Evolutionary conservation across 23 tunicate species (phyloP).

Genomic region (Botrylloides violaceus): DNA sequence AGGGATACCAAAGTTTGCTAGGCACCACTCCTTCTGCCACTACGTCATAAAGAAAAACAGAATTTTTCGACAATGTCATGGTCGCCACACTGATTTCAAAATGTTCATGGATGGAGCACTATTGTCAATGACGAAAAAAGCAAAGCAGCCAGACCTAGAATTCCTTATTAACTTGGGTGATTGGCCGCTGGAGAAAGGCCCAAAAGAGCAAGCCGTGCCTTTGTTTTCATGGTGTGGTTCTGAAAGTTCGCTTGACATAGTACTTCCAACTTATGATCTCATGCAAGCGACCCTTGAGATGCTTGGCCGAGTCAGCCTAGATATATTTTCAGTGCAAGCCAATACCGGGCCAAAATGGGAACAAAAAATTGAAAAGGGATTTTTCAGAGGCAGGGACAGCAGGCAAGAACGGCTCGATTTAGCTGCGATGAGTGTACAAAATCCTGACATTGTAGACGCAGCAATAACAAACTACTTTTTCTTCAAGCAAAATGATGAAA

Average conservation of each 20-base stretch:
- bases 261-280: constrained; percentile 89
- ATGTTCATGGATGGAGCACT: constrained; percentile 91
- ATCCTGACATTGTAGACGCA: constrained; percentile 79
- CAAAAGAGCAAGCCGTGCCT: constrained; percentile 63
- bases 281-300: constrained; percentile 71
- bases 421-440: constrained; percentile 64
- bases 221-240: constrained; percentile 98
- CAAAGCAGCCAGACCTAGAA: constrained; percentile 84
- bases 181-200: constrained; percentile 85
- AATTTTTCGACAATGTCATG: constrained; percentile 81
- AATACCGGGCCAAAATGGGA: constrained; percentile 90
- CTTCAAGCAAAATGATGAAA: constrained; percentile 82
- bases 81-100: constrained; percentile 83
- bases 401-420: constrained; percentile 82
- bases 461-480: constrained; percentile 87
- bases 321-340: constrained; percentile 80
- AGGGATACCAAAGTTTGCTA: constrained; percentile 56
- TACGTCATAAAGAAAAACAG: constrained; percentile 63
- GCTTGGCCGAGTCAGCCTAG: constrained; percentile 86
- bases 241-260: constrained; percentile 54
- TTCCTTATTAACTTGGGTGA: constrained; percentile 93
- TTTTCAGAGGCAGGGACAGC: constrained; percentile 96
- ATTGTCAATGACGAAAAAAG: constrained; percentile 63
- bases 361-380: constrained; percentile 60
- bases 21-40: constrained; percentile 79